Evolutionary conservation across 2,888 invertebrate genomes (phyloP), one percentile per base, ranked within the genome.

Genomic region (Drosophila pseudotakahashii): DNA sequence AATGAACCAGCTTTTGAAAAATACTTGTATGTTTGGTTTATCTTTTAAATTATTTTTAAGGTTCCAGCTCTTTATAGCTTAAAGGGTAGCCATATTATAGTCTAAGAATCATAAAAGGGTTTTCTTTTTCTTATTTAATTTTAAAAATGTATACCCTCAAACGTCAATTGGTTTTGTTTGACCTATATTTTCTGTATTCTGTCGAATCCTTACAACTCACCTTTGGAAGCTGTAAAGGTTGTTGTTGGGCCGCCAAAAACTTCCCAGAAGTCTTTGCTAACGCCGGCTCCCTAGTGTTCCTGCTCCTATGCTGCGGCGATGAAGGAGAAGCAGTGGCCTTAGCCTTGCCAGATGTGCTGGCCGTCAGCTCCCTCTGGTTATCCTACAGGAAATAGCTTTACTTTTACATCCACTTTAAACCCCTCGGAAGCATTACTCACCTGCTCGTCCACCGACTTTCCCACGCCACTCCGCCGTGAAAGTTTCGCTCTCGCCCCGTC

Each of bases 371-470:
- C 59, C 53, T 52, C 41, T 42, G 70, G 36, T 36, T 60, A 14
- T 70, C 70, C 70, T 70, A n/a, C 7, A 19, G n/a, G 16, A 34
- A 52, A 23, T 14, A 14, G 10, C 26, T 9, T 2, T 34, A 13
- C 7, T 19, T 2, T 26, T 14, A 11, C 11, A 14, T 2, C n/a
- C 13, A 19, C 26, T 23, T 11, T 37, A 9, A n/a, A 58, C 3
- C 45, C 10, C 39, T 32, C 34, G 5, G 16, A 9, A 7, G 30
- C 23, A 32, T 44, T 51, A 50, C 78, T 82, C 53, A 81, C 86
- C 68, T 77, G 75, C 37, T 82, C 77, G 23, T 81, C 82, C 16
- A 59, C 50, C 6, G 62, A 16, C 44, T 48, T 70, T 9, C 55
- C 63, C 30, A 63, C 54, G 42, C 60, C 59, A 42, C 66, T 67